Evolutionary conservation across 2,113 vertebrate genomes (phyloP).

Genomic region (Chaetorhynchus papuensis): DNA sequence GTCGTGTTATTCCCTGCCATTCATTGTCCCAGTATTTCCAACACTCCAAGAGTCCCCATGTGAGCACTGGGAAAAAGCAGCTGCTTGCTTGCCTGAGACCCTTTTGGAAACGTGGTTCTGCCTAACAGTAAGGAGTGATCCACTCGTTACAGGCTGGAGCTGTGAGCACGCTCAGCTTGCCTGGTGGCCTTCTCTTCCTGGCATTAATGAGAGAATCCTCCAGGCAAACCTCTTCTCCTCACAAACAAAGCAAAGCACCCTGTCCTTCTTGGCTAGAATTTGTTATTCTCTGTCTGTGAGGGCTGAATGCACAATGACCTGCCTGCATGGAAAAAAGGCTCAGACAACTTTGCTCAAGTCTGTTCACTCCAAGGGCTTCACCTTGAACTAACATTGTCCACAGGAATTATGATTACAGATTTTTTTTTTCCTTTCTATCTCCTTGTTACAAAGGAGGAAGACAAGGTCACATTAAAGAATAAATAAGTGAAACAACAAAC

Average conservation of each 20-base stretch:
- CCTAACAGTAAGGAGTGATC: not conserved
- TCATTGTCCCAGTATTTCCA: not conserved
- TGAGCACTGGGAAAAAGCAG: not conserved
- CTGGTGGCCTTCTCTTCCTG: not conserved
- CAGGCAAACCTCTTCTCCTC: not conserved
- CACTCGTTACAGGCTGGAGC: not conserved
- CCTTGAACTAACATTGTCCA: not conserved
- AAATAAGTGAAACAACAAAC: not conserved
- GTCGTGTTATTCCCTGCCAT: not conserved
- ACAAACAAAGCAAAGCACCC: not conserved
- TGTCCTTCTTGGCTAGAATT: not conserved
- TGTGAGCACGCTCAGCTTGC: not conserved
- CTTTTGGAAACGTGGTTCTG: rapidly evolving
- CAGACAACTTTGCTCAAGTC: not conserved
- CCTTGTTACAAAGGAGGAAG: not conserved
- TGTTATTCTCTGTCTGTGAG: not conserved
- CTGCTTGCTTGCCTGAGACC: not conserved
- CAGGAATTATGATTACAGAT: not conserved
- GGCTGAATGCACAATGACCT: not conserved
- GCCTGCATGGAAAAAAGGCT: not conserved
- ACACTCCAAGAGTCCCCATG: no score
- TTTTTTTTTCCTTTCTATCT: not conserved
- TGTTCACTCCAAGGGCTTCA: not conserved
- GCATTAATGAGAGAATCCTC: not conserved
- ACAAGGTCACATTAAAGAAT: not conserved